These are phyloP conservation scores for Morinoia aosen DNA, from an alignment of 2,888 invertebrate species.

Conservation along the genomic window DNA sequence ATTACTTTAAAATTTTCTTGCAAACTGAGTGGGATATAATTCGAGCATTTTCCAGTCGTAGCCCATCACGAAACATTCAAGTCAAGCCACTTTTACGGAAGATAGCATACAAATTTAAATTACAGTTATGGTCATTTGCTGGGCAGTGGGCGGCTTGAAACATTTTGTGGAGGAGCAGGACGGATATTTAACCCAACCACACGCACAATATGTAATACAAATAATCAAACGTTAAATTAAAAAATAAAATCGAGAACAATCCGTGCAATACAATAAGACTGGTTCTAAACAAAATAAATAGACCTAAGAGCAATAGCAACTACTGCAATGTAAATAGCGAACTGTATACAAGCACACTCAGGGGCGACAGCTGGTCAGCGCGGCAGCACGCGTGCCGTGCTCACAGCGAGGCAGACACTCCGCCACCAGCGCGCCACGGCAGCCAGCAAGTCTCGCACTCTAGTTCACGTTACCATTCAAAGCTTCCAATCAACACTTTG, in stretches of 20 bases:
- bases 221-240: background rate
- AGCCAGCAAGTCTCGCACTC: too few relatives aligned
- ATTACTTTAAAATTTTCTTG: background rate
- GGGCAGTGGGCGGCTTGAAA: background rate
- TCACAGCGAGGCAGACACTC: background rate
- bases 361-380: background rate
- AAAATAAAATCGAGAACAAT: background rate
- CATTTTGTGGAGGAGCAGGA: too few relatives aligned
- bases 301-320: background rate
- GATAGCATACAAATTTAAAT: background rate
- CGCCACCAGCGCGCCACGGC: too few relatives aligned
- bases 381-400: background rate
- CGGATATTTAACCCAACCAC: background rate
- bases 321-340: background rate
- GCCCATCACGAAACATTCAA: background rate
- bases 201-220: background rate
- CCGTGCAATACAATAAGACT: background rate
- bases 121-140: background rate
- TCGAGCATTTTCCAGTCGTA: background rate
- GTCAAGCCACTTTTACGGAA: background rate
- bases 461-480: too few relatives aligned
- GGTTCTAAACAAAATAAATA: background rate
- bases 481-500: too few relatives aligned
- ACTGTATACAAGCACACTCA: background rate
- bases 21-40: background rate